Conservation (phyloP, 1,140 invertebrate species). For the Whitmania pigra region DNA sequence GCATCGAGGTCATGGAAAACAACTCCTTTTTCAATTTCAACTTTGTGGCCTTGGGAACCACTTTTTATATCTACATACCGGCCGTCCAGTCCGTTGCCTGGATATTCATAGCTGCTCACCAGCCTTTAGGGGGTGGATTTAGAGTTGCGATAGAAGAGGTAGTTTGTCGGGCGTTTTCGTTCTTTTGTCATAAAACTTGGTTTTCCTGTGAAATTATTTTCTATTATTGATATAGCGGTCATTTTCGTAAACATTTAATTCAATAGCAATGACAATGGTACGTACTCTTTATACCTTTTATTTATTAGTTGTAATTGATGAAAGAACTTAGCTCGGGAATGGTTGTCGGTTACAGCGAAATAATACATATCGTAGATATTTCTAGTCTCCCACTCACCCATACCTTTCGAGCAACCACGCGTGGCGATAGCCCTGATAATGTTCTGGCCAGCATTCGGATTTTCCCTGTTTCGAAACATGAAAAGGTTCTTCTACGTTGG, state of each 20-base stretch:
- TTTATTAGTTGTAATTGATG: too few relatives aligned
- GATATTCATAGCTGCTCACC: neutral
- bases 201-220: neutral
- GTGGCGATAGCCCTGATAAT: neutral
- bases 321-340: too few relatives aligned
- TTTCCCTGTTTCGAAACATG: slow-evolving; percentile 4
- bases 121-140: neutral
- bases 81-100: neutral
- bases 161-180: neutral
- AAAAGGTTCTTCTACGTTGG: slow-evolving; percentile 4
- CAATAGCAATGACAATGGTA: too few relatives aligned
- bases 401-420: neutral
- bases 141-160: neutral
- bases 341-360: too few relatives aligned
- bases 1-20: neutral
- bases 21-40: neutral
- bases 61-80: neutral
- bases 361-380: neutral
- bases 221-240: neutral
- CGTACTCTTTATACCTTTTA: too few relatives aligned
- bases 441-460: slow-evolving; percentile 4
- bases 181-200: neutral
- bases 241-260: neutral
- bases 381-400: neutral
- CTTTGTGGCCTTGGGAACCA: neutral